Evolutionary conservation across 2,113 vertebrate genomes (phyloP), one percentile per base, ranked within the genome.

Genomic region (Pelmatolapia mariae): DNA sequence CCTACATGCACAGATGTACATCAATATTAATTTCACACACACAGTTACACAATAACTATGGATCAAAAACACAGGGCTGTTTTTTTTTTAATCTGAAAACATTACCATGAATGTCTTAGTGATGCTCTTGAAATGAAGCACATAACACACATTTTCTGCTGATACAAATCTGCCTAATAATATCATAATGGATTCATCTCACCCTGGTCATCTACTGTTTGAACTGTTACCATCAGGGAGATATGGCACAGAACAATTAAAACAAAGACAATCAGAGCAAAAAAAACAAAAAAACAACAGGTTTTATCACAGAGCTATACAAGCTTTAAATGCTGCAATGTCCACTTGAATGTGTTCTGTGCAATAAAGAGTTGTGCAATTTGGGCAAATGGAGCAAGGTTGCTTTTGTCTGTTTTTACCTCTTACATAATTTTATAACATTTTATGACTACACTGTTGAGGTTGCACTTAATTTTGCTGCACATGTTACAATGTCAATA

Each of bases 231-330:
- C 36, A 9, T 68, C 36, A 68, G n/a, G 63, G 3, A 68, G 7
- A 40, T 40, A 68, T 22, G 11, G 63, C 11, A 22, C 63, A 68
- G 36, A 40, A 15, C 63, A 68, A 6, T 68, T 22, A 40, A 38
- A 68, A 40, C 63, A 68, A 40, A 13, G 36, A 24, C n/a, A 24
- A 68, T 40, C n/a, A 24, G n/a, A 68, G 19, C 5, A 22, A 24
- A 68, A 7, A 19, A 61, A 4, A 0, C 0, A 2, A 53, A 24
- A 47, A 50, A 8, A 7, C 6, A 68, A 24, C 63, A 9, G 36
- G 63, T 24, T 40, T 22, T 68, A 68, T 15, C 63, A 22, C 7
- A 68, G 63, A 40, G 12, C 36, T 40, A 15, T 68, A 68, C 63
- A 40, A 15, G 33, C 7, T 40, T 68, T 68, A 68, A 68, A 68